Conservation (phyloP, 2,113 vertebrate genomes). For the Callocephalon fimbriatum region DNA sequence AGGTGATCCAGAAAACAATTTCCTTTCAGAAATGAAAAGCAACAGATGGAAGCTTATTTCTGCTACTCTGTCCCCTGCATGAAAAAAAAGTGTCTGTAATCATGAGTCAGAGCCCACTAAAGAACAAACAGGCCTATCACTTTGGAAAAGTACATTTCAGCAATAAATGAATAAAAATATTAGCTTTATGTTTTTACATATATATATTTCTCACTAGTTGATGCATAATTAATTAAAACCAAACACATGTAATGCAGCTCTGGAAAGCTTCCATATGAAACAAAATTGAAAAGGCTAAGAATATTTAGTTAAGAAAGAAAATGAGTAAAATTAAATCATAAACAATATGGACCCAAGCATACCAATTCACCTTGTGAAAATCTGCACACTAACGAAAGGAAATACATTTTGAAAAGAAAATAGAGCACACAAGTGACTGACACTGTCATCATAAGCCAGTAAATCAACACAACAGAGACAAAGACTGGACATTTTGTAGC, state of each 20-base stretch:
- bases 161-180: constrained; percentile 5
- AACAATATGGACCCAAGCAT: background rate
- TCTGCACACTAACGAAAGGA: background rate
- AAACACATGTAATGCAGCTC: background rate
- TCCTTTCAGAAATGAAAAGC: background rate
- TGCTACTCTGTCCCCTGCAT: background rate
- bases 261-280: constrained; percentile 6
- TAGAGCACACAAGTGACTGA: background rate
- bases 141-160: background rate
- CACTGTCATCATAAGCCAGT: background rate
- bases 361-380: background rate
- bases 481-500: background rate
- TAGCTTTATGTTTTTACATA: background rate
- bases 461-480: background rate
- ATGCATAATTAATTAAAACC: constrained; percentile 48
- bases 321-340: background rate
- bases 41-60: background rate
- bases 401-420: background rate
- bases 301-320: constrained; percentile 23
- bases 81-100: background rate
- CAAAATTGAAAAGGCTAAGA: constrained; percentile 5
- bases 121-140: background rate
- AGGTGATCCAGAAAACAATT: background rate
- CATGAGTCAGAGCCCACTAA: constrained; percentile 3
- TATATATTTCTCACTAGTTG: background rate